Evolutionary conservation across 2,113 vertebrate genomes (phyloP).

Genomic region (Trichechus manatus): DNA sequence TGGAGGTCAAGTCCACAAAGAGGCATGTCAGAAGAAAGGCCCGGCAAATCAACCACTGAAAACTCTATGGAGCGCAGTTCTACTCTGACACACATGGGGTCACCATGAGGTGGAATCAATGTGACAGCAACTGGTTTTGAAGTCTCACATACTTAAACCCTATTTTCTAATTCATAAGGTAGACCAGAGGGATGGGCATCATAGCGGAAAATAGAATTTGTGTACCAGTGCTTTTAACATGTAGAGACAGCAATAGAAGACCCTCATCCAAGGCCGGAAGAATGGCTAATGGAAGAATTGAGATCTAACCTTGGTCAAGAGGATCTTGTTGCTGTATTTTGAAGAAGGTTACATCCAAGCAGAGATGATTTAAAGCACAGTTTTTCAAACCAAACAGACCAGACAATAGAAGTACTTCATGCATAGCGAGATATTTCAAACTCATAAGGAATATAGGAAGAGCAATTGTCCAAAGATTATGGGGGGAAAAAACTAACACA

Average conservation of each 20-base stretch:
- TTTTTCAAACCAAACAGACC: not conserved
- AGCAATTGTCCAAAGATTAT: not conserved
- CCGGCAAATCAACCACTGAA: not conserved
- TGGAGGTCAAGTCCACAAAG: not conserved
- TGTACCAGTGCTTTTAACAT: not conserved
- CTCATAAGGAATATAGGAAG: not conserved
- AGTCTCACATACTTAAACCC: not conserved
- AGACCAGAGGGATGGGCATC: not conserved
- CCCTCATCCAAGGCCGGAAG: not conserved
- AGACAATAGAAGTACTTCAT: not conserved
- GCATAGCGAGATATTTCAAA: not conserved
- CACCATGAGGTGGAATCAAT: not conserved
- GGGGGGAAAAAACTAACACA: not conserved
- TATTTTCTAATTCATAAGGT: not conserved
- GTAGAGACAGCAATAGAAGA: not conserved
- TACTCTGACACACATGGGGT: not conserved
- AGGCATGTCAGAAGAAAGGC: not conserved
- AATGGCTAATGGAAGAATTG: not conserved
- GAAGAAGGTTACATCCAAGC: not conserved
- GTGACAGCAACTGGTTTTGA: not conserved
- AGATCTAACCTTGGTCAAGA: not conserved
- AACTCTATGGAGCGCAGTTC: not conserved
- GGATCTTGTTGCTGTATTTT: not conserved
- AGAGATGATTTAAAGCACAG: not conserved
- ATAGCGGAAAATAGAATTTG: not conserved